Evolutionary conservation across 2,113 vertebrate species (phyloP), one percentile per base, ranked within the genome.

Genomic region (Donacobius atricapilla): DNA sequence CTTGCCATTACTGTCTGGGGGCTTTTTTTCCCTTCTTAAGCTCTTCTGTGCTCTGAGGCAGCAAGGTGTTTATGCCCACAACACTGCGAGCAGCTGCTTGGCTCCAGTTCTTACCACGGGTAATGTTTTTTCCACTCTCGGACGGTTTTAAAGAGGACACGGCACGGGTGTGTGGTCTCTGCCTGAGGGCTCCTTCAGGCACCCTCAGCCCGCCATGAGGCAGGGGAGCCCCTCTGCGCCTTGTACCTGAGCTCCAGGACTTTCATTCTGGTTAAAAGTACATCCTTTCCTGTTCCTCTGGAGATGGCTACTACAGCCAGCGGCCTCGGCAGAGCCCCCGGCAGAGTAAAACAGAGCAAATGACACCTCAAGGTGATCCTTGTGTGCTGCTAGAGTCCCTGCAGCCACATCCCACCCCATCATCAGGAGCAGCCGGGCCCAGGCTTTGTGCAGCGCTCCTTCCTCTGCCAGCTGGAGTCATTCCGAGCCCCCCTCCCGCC

Each of bases 211-310:
- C 0, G 0, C 33, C 1, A 0, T 1, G 6, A 57, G 50, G 45
- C 54, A 28, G 23, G 21, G 21, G 16, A 58, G 15, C 11, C 44
- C 31, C 45, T 57, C 42, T 70, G 33, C 13, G 8, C 50, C 40
- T 33, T 7, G 3, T 24, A 28, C 30, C 50, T 2, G 2, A 30
- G 18, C 44, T 84, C 44, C 81, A 54, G 70, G 19, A 8, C 61
- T 65, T 33, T 3, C 13, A 6, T 80, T 65, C 31, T 9, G 33
- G 23, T 85, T 85, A 72, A 87, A 87, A 72, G 33, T 5, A 5
- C 4, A 5, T 21, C 0, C 0, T 53, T 58, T 50, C 15, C 15
- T n/a, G 23, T 42, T 82, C 0, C 0, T 31, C 27, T 5, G 3
- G 45, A 28, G 3, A 0, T 13, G 31, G 27, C 40, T 81, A 3